A percentile compares a stretch with the other conserved stretches of the same genome.
Conservation (phyloP, 2,113 vertebrate genomes). For the Platanista minor region DNA sequence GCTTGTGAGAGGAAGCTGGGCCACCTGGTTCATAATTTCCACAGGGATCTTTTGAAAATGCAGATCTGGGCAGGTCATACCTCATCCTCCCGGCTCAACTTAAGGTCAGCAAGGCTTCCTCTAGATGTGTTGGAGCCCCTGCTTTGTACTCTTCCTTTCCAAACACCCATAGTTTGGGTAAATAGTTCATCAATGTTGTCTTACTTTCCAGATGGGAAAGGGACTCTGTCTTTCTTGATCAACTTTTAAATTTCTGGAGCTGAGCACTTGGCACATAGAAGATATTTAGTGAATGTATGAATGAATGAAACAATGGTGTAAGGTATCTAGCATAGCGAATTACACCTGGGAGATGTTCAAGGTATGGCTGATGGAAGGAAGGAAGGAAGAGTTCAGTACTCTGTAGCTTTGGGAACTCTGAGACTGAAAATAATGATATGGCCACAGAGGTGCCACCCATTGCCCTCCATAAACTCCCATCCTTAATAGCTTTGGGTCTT, state of each 20-base stretch:
- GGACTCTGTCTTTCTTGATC: background rate
- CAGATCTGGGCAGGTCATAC: background rate
- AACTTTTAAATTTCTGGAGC: background rate
- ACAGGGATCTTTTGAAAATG: background rate
- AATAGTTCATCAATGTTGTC: background rate
- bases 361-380: background rate
- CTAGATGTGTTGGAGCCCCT: fast-evolving
- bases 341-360: background rate
- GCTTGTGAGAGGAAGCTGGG: background rate
- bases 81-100: background rate
- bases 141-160: background rate
- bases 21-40: background rate
- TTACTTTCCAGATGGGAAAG: background rate
- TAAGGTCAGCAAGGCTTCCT: background rate
- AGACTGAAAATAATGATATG: background rate
- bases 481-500: background rate
- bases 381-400: background rate
- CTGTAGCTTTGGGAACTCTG: background rate
- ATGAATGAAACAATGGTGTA: background rate
- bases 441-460: background rate
- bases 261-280: background rate
- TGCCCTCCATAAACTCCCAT: background rate
- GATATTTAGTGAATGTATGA: background rate
- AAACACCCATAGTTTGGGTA: background rate
- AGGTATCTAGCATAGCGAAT: background rate